Evolutionary conservation across 2,888 invertebrate species (phyloP), one percentile per base, ranked within the genome.

Genomic region (Axea sp.): DNA sequence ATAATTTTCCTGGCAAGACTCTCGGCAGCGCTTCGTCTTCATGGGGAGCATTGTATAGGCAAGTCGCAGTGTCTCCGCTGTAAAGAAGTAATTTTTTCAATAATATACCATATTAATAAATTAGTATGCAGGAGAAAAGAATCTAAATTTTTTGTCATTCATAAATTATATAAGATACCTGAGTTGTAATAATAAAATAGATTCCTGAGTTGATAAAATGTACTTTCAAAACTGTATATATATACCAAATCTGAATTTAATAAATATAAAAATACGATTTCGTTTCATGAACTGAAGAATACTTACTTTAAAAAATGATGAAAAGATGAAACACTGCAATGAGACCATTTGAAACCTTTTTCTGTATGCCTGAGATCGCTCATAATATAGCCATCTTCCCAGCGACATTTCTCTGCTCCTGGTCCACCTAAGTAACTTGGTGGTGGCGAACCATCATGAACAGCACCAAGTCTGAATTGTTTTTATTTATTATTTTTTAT

Each of bases 351-450:
- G 90, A 97, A 97, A 15, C 97, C 97, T 85, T 96, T 93, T 89
- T 97, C 97, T 0, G 97, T 97, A 88, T 97, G 97, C 81, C 97
- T 90, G 74, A 97, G 90, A 89, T 97, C 97, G 53, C 96, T 96
- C 96, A 97, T 97, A 83, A 97, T 97, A 89, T 94, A 97, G 55
- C 97, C 97, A 87, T 97, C 97, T 85, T 97, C 96, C 97, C 97
- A 97, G 78, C 96, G 92, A 82, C 97, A 97, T 84, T 96, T 95
- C 86, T 96, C 96, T 11, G 97, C 97, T 8, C 97, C 97, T 0
- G 97, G 97, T 15, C 97, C 97, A 37, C 97, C 97, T 37, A 97
- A 91, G 86, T 97, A 97, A 33, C 96, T 96, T 2, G 97, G 97
- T 28, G 97, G 96, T 1, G 97, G 96, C 77, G 96, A 96, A 45